Conservation (phyloP, 1,140 invertebrate genomes). For the Mylabris phalerata region DNA sequence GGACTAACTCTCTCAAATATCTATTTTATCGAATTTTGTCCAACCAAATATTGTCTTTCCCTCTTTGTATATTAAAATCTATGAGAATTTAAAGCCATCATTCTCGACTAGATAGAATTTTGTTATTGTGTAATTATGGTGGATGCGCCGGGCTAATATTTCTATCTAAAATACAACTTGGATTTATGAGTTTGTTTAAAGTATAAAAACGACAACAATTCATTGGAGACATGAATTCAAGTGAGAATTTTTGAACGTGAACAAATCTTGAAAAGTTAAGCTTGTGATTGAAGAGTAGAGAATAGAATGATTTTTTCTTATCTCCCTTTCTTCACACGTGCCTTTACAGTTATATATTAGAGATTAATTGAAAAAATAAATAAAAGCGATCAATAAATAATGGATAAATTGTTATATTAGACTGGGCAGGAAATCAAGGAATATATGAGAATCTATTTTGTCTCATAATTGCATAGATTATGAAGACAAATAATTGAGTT, state of each 20-base stretch:
- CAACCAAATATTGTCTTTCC: no score
- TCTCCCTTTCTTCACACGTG: no score
- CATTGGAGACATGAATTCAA: no score
- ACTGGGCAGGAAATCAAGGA: not conserved
- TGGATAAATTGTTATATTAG: not conserved
- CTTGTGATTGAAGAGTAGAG: no score
- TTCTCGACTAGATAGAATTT: not conserved
- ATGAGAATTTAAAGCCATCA: not conserved
- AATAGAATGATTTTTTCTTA: no score
- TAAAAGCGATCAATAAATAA: no score
- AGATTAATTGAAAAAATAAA: no score
- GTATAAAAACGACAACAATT: no score
- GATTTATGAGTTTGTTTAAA: no score
- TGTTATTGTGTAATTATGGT: not conserved
- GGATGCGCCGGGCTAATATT: not conserved
- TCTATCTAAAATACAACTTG: not conserved
- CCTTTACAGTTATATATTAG: no score
- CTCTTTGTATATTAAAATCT: not conserved
- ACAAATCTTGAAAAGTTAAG: no score
- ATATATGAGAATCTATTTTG: not conserved
- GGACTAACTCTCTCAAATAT: conserved; percentile 10
- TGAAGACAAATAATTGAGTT: conserved; percentile 14
- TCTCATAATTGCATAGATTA: conserved; percentile 14
- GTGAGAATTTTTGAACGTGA: no score
- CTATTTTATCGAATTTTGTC: not conserved